Evolutionary conservation across 2,113 vertebrate species (phyloP).

Genomic region (Nesogale talazaci): DNA sequence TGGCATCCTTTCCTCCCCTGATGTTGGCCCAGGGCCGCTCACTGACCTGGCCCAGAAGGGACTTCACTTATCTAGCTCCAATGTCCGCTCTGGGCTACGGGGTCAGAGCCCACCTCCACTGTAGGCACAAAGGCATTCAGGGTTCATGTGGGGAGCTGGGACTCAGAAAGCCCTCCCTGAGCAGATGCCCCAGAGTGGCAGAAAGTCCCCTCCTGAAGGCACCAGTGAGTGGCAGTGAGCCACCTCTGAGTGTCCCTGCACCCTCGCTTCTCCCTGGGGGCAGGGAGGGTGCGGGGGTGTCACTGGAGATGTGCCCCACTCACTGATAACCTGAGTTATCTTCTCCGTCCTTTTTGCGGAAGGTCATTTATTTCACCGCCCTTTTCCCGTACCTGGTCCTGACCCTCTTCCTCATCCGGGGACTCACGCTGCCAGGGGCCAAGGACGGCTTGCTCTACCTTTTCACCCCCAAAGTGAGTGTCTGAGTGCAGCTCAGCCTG

Average conservation of each 20-base stretch:
- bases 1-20: not conserved
- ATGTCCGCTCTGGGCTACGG: not conserved
- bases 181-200: not conserved
- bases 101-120: not conserved
- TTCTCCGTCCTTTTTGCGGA: not conserved
- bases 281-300: not conserved
- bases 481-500: too few species aligned
- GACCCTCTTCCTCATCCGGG: constrained; percentile 92
- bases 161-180: rapidly evolving
- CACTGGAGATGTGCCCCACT: rapidly evolving
- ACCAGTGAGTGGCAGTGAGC: rapidly evolving
- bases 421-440: constrained; percentile 92
- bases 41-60: not conserved
- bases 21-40: not conserved
- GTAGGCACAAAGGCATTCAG: too few species aligned
- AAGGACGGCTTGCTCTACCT: constrained; percentile 90
- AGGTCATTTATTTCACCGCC: constrained; percentile 95
- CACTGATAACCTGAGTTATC: not conserved
- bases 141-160: rapidly evolving
- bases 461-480: constrained; percentile 93
- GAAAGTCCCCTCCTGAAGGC: not conserved
- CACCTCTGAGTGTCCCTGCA: rapidly evolving
- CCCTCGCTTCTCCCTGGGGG: not conserved
- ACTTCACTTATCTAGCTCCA: not conserved
- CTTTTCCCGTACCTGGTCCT: constrained; percentile 94